phyloP scores from a whole-genome alignment of 2,797 vertebrate genomes.

The Dendrocincla tyrannina region DNA sequence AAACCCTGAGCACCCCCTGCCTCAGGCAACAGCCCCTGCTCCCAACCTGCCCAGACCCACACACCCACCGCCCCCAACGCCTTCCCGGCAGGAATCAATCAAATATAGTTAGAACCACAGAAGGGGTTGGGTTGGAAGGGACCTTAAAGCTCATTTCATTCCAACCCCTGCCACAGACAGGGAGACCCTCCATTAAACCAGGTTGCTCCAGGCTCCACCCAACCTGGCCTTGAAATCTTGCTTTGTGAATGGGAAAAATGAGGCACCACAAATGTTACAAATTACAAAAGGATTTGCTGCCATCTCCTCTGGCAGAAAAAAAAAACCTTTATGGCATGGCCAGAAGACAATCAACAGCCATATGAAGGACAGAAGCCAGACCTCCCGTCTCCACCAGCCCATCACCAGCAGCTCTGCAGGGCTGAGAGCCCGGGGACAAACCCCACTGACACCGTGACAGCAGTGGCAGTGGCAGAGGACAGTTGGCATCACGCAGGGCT shows the following conservation, averaged over 20 bases:
- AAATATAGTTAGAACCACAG: background rate
- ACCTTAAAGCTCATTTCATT: background rate
- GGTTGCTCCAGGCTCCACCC: background rate
- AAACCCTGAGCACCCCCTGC: fast-evolving
- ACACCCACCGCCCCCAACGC: background rate
- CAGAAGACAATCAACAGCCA: background rate
- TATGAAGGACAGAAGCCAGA: background rate
- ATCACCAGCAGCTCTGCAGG: fast-evolving
- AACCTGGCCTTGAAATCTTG: background rate
- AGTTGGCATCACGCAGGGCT: fast-evolving
- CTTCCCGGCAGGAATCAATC: background rate
- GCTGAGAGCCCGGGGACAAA: background rate
- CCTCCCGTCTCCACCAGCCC: background rate
- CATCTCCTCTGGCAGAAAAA: background rate
- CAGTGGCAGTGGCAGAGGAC: background rate
- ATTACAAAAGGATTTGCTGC: background rate
- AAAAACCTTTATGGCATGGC: background rate
- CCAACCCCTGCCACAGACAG: background rate
- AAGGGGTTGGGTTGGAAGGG: background rate
- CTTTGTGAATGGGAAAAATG: background rate
- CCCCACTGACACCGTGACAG: background rate
- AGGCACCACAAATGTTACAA: background rate
- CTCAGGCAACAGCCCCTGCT: background rate
- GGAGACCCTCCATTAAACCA: background rate
- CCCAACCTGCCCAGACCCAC: background rate